Evolutionary conservation across 2,888 invertebrate genomes (phyloP).

Genomic region (Lypha dubia): DNA sequence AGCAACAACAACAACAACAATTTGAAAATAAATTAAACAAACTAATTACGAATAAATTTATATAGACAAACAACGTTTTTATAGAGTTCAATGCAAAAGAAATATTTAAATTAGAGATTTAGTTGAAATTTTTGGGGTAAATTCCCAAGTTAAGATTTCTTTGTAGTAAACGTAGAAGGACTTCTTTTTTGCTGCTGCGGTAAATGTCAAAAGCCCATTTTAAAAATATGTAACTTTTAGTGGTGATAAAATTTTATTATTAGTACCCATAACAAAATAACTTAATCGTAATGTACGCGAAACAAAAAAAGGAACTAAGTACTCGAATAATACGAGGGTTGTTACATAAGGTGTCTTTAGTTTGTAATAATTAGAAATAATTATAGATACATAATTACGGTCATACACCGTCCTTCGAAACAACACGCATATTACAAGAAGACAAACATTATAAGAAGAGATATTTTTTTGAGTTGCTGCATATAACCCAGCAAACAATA

Average conservation of each 20-base stretch:
- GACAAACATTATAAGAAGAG: too few species aligned
- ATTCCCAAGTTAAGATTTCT: too few species aligned
- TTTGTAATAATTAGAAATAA: too few species aligned
- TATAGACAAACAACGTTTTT: slow-evolving; percentile 21
- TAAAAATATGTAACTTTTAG: neutral
- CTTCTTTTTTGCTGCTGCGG: neutral
- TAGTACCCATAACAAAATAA: slow-evolving; percentile 58
- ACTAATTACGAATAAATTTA: slow-evolving; percentile 57
- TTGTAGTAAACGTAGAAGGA: too few species aligned
- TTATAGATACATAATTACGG: too few species aligned
- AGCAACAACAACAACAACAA: too few species aligned
- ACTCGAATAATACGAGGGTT: slow-evolving; percentile 4
- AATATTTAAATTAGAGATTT: slow-evolving; percentile 47
- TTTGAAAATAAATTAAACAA: slow-evolving; percentile 35
- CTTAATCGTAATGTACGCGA: slow-evolving; percentile 21
- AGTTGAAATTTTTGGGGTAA: slow-evolving; percentile 10
- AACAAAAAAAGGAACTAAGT: neutral
- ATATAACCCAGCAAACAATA: too few species aligned
- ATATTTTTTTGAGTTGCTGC: too few species aligned
- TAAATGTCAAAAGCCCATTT: neutral
- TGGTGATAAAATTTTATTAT: slow-evolving; percentile 44
- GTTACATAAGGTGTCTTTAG: neutral
- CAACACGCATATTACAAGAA: too few species aligned
- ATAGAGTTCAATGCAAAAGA: neutral
- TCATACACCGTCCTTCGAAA: too few species aligned